Evolutionary conservation across 1,140 invertebrate species (phyloP).

Genomic region (Drosophila sp.): DNA sequence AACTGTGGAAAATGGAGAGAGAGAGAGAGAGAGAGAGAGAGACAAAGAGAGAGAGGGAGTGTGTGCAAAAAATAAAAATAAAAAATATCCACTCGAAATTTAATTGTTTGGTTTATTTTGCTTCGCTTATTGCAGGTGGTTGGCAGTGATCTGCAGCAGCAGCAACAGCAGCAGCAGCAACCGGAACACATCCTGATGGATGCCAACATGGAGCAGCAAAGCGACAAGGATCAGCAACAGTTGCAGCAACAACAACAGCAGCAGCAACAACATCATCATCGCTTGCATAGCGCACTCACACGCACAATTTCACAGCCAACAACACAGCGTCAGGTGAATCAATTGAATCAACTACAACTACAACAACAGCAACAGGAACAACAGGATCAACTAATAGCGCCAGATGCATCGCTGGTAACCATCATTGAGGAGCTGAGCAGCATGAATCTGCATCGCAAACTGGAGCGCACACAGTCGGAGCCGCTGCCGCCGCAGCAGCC

Average conservation of each 20-base stretch:
- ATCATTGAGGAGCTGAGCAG: slow-evolving; percentile 85
- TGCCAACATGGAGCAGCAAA: slow-evolving; percentile 47
- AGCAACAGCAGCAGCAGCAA: slow-evolving; percentile 38
- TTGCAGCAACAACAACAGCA: slow-evolving; percentile 47
- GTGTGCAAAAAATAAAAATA: slow-evolving; percentile 18
- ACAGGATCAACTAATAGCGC: slow-evolving; percentile 56
- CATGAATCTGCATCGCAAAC: slow-evolving; percentile 88
- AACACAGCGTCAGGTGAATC: slow-evolving; percentile 53
- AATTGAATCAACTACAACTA: slow-evolving; percentile 31
- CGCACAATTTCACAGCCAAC: slow-evolving; percentile 80
- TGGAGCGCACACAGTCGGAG: slow-evolving; percentile 93
- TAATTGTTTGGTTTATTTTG: slow-evolving; percentile 60
- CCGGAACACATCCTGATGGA: slow-evolving; percentile 48
- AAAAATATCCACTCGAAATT: slow-evolving; percentile 52
- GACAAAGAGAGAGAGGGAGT: neutral
- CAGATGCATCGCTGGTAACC: slow-evolving; percentile 59
- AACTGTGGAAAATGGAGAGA: neutral
- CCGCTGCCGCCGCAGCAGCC: slow-evolving; percentile 86
- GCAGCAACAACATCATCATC: slow-evolving; percentile 53
- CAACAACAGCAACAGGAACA: slow-evolving; percentile 49
- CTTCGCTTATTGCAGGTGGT: slow-evolving; percentile 65
- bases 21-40: slow-evolving; percentile 3
- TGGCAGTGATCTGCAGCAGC: slow-evolving; percentile 52
- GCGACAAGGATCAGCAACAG: slow-evolving; percentile 50
- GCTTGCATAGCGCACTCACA: slow-evolving; percentile 69